A percentile compares a stretch with the other conserved stretches of the same genome.
Conservation (phyloP, 2,113 vertebrate genomes). For the Serilophus lunatus region DNA sequence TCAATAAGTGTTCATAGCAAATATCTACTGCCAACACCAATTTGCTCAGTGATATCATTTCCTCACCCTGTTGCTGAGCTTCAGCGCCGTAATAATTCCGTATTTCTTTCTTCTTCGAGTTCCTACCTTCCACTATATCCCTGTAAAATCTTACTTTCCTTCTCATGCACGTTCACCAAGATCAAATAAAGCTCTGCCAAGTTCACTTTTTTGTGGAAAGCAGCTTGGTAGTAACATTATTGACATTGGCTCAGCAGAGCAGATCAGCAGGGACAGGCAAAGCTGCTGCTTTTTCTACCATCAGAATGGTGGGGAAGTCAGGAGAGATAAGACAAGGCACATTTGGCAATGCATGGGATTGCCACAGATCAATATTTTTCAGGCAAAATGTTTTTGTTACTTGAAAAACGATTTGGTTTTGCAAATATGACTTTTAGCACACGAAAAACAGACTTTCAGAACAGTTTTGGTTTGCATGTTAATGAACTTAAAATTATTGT, state of each 20-base stretch:
- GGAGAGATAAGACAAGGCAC: slow-evolving; percentile 31
- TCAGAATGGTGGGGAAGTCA: slow-evolving; percentile 23
- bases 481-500: not conserved
- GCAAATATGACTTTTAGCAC: not conserved
- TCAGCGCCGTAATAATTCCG: not conserved
- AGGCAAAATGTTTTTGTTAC: not conserved
- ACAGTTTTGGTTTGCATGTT: not conserved
- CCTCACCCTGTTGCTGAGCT: not conserved
- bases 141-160: not conserved
- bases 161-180: not conserved
- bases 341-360: not conserved
- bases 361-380: slow-evolving; percentile 30
- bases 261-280: not conserved
- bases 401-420: not conserved
- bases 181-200: not conserved
- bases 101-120: no score
- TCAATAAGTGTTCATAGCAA: not conserved
- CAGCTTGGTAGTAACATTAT: not conserved
- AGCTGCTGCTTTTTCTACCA: not conserved
- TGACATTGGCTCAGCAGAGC: slow-evolving; percentile 43
- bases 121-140: not conserved
- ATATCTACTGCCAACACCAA: not conserved
- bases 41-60: not conserved
- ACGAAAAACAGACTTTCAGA: not conserved
- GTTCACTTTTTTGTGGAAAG: not conserved